Base-by-base conservation (phyloP, 2,888 invertebrate species). In the Mycalesis mineus region DNA sequence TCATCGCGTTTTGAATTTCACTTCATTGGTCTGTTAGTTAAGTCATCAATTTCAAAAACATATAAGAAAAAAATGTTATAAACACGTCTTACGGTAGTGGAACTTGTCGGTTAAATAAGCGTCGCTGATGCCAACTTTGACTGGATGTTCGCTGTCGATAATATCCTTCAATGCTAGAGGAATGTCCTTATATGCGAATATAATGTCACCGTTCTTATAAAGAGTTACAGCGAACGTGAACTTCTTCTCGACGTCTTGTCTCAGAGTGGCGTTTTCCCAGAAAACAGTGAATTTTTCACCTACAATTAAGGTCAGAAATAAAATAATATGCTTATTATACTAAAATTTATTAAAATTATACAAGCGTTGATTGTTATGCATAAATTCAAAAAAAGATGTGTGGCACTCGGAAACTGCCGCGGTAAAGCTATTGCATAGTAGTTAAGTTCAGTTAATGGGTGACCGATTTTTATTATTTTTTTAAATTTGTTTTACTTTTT, bases 121-220 rank as follows among this genome's bases (percentile, higher is more conserved):
- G 87, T 99, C 99, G 47, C 98, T 98, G 45, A 99, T 92, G 44
- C 99, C 99, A 54, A 99, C 95, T 91, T 99, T 99, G 37, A 99
- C 98, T 0, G 99, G 99, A 88, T 99, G 99, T 57, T 94, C 92
- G 28, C 91, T 91, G 73, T 97, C 96, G 70, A 94, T 92, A 65
- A 99, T 97, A 3, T 92, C 82, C 61, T 92, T 92, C 7, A 98
- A 93, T 11, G 92, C 82, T 1, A 96, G 87, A 0, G 98, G 98
- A 36, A 98, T 92, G 67, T 91, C 88, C 74, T 95, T 94, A 84
- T 99, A 99, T 0, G 95, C 95, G 82, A 99, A 99, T 39, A 95
- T 92, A 63, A 99, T 98, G 75, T 97, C 95, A 0, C 99, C 99
- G 73, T 93, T 96, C 67, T 93, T 92, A 79, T 95, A 93, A 33